Evolutionary conservation across 2,888 invertebrate species (phyloP), one percentile per base, ranked within the genome.

Genomic region (Cryptus viduatorius): DNA sequence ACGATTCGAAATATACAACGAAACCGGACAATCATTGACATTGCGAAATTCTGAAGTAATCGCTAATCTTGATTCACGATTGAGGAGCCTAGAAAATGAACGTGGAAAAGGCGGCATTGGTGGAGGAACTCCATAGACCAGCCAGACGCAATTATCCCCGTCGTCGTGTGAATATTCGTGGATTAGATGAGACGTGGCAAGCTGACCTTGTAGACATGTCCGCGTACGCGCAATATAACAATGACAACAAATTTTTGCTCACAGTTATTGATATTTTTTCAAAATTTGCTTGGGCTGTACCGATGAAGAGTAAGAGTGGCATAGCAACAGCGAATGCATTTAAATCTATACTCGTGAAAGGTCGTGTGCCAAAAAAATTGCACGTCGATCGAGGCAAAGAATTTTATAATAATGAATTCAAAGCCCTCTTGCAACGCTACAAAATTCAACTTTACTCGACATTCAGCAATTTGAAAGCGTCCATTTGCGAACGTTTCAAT

Each of bases 151-250:
- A 76, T 48, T 80, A 81, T n/a, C 53, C 48, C 1, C 69, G 64
- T 59, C 65, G 67, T 82, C 72, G 44, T 79, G 64, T 64, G 82
- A 29, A 67, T 37, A 65, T 78, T 42, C 56, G 78, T 86, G 92
- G 90, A 67, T 88, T 93, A 16, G 90, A 93, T 88, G 92, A 94
- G 84, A 84, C 92, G 42, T 93, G 91, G 93, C 94, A 94, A 90
- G 91, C 91, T 12, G 94, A 94, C 89, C 87, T 94, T n/a, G 92
- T 91, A 4, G 91, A 92, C 81, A 89, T 92, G 90, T 77, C 76
- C 24, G 76, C 85, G 44, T 91, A 89, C 90, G 65, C 91, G 19
- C 67, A 42, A 83, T 80, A 88, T 44, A 93, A 93, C 85, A 90
- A 89, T 12, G 89, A 88, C 4, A 90, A 87, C 86, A 88, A 90